Base-by-base conservation (phyloP, 2,113 vertebrate genomes). In the Sinocyclocheilus rhinocerous region DNA sequence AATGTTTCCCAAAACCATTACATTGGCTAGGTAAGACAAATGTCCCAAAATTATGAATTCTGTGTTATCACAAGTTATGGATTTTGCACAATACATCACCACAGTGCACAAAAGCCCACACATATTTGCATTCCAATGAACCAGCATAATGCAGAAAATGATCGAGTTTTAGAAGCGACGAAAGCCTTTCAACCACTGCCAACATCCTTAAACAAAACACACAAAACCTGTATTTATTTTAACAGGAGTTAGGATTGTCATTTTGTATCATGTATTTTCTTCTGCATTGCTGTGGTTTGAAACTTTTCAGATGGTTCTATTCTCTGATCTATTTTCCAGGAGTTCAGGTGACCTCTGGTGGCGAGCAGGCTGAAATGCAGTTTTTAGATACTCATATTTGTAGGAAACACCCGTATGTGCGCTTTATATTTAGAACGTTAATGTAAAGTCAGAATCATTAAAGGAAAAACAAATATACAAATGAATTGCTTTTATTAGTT, bases 301-400 rank as follows among this genome's bases (percentile, higher is more conserved):
- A 69, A 18, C 29, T 33, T 69, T 18, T 3, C 65, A 3, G 13
- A 29, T 3, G 8, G 16, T 70, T 18, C 16, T 36, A 36, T 8
- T 59, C 2, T 36, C 67, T 4, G 33, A 1, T 69, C 65, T 65
- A 6, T 67, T 67, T 65, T 26, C 11, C 1, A 16, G n/a, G n/a
- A n/a, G 69, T 39, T 39, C 16, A 22, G 33, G 8, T 72, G 72
- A 75, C 72, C 72, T 75, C 72, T 75, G 22, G 42, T 75, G 72
- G 72, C 42, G 12, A 75, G 42, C 39, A 45, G 42, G 20, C 70
- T 42, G 20, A 73, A 45, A 73, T n/a, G 4, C 39, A 73, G 70
- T 73, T 73, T 70, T 70, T 70, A 36, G 16, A 20, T 36, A 70
- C 67, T 36, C 29, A 5, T 16, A 16, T 24, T 65, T 65, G 0